Conservation (phyloP, 2,797 vertebrate genomes). For the Philypnodon macrostomus region DNA sequence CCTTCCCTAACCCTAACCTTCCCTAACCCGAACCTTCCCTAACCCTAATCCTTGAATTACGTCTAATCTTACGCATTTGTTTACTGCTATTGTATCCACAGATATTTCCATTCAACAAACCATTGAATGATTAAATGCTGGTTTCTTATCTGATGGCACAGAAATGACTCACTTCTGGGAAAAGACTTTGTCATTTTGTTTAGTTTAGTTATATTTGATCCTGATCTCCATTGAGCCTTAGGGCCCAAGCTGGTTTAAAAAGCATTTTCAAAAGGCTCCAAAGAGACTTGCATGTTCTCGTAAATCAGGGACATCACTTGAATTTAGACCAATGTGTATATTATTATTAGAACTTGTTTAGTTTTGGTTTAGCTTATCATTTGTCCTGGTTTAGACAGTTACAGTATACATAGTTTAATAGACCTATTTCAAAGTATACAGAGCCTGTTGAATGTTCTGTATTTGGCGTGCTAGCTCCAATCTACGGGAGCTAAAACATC, state of each 20-base stretch:
- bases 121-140: not conserved
- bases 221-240: slow-evolving; percentile 31
- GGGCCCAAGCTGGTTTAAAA: slow-evolving; percentile 31
- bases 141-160: slow-evolving; percentile 20
- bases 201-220: slow-evolving; percentile 54
- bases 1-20: no score
- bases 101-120: slow-evolving; percentile 13
- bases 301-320: not conserved
- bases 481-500: no score
- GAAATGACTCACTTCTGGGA: slow-evolving; percentile 27
- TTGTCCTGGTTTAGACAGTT: no score
- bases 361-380: no score
- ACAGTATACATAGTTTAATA: no score
- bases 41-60: not conserved
- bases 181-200: slow-evolving; percentile 38
- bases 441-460: no score
- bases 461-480: no score
- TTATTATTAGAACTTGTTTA: no score
- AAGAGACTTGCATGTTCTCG: slow-evolving; percentile 5
- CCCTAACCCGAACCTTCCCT: not conserved
- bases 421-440: no score
- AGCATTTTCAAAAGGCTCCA: slow-evolving; percentile 26
- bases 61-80: not conserved
- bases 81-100: not conserved
- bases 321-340: no score